A percentile compares a stretch with the other conserved stretches of the same genome.
Evolutionary conservation across 1,140 invertebrate species (phyloP).

Genomic region (Drosophila repleta): DNA sequence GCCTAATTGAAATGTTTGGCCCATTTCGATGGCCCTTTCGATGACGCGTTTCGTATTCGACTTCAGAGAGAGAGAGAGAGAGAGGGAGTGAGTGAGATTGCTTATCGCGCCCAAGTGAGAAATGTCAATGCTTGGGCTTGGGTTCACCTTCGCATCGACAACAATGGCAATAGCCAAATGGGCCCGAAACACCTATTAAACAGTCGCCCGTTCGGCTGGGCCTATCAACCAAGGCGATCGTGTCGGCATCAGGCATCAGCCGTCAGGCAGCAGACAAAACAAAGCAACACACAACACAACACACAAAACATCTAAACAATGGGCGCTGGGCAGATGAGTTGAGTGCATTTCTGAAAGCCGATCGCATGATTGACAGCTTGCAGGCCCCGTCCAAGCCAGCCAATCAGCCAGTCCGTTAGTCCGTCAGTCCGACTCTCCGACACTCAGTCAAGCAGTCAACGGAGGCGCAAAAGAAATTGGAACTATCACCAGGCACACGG

Average conservation of each 20-base stretch:
- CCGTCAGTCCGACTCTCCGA: conserved; percentile 6
- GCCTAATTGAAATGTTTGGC: conserved; percentile 55
- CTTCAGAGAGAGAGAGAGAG: not conserved
- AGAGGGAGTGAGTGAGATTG: conserved; percentile 10
- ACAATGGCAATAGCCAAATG: conserved; percentile 36
- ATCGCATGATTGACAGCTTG: conserved; percentile 56
- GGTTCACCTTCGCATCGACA: conserved; percentile 27
- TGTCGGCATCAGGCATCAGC: conserved; percentile 24
- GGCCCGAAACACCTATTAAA: conserved; percentile 31
- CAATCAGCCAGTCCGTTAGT: conserved; percentile 1
- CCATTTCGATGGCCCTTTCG: conserved; percentile 37
- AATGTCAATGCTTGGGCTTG: conserved; percentile 48
- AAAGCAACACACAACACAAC: conserved; percentile 20
- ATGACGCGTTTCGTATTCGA: conserved; percentile 27
- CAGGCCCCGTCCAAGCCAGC: not conserved
- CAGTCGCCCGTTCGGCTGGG: conserved; percentile 14
- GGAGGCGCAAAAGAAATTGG: conserved; percentile 44
- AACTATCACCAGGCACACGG: conserved; percentile 44
- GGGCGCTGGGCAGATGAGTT: conserved; percentile 44
- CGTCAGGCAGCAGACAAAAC: conserved; percentile 14
- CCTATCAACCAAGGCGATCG: conserved; percentile 24
- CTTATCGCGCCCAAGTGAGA: conserved; percentile 56
- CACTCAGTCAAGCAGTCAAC: conserved; percentile 11
- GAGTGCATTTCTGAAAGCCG: conserved; percentile 53
- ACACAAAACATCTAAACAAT: conserved; percentile 39